Evolutionary conservation across 2,113 vertebrate species (phyloP), one percentile per base, ranked within the genome.

Genomic region (Xiphorhynchus elegans): DNA sequence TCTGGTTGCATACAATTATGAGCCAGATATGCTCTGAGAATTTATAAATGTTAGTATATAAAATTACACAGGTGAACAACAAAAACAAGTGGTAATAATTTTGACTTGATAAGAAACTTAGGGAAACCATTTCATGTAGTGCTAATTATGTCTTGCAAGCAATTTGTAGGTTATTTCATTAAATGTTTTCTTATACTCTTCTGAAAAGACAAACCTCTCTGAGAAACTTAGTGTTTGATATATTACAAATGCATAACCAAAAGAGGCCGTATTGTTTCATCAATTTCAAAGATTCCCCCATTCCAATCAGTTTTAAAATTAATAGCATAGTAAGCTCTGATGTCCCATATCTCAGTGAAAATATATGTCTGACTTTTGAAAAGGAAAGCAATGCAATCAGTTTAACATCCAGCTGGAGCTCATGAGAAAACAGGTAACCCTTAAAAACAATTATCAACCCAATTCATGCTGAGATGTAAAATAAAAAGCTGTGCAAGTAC

Each of bases 371-470:
- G 90, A 46, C 35, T 93, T 87, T 28, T 55, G 6, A 69, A 81
- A 72, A 70, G 52, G 33, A 83, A 96, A 67, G 75, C 50, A 74
- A 94, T 6, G 15, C 20, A 1, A 77, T 21, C 63, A 87, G 83
- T 89, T 66, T 52, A 84, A 84, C 64, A 91, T 33, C 25, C 86
- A 76, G 55, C 47, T 53, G 87, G 68, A 72, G 75, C 55, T 95
- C 69, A 46, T 39, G n/a, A 47, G 18, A 68, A 37, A 77, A 50
- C 59, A 77, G 86, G 87, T 89, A 96, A 94, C 55, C 63, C 90
- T 93, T 91, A 85, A 90, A 96, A 95, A 76, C 13, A 91, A 87
- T 17, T 91, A 83, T 53, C 75, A 81, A 78, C 60, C 19, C 88
- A 92, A 85, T 77, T 87, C 50, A 87, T 39, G 21, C 66, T 3